Evolutionary conservation across 2,888 invertebrate species (phyloP), one percentile per base, ranked within the genome.

Genomic region (Spodoptera littoralis): DNA sequence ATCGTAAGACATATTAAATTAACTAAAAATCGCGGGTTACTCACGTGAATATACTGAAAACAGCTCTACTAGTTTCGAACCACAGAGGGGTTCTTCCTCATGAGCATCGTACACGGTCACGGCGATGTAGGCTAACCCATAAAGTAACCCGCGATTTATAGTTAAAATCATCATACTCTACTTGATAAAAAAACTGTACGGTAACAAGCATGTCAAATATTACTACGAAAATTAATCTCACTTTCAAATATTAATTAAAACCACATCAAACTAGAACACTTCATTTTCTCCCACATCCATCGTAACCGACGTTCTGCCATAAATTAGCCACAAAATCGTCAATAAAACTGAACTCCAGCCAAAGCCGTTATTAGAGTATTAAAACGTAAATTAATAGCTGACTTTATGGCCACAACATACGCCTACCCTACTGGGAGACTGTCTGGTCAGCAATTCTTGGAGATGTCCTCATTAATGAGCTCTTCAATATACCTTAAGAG

Each of bases 381-480:
- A 81, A 36, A 85, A 82, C 70, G 70, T 71, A 65, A 75, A 70
- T 76, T 82, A 74, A 81, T 77, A 83, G 84, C 84, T 49, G 13
- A 65, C 66, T 84, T 87, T 81, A 84, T 88, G 84, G 88, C 90
- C 84, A 61, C 74, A 79, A 76, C 76, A 72, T 69, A 79, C 82
- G 82, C 82, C 83, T 80, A 81, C 84, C 83, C 73, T 70, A 60
- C 66, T 56, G 73, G 77, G 78, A 70, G 73, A 81, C 68, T 67
- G 69, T 77, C 70, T 80, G 90, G 92, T 92, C 93, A 93, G 92
- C 93, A 77, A 82, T 88, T 87, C 86, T 79, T 81, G 67, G 87
- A 89, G 88, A 90, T 88, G 90, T 83, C 81, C 83, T 87, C 86
- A 89, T 92, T 92, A 93, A 91, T 90, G 92, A 89, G 87, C 85